phyloP scores from a whole-genome alignment of 2,113 vertebrate genomes.

The Hassar affinis region DNA sequence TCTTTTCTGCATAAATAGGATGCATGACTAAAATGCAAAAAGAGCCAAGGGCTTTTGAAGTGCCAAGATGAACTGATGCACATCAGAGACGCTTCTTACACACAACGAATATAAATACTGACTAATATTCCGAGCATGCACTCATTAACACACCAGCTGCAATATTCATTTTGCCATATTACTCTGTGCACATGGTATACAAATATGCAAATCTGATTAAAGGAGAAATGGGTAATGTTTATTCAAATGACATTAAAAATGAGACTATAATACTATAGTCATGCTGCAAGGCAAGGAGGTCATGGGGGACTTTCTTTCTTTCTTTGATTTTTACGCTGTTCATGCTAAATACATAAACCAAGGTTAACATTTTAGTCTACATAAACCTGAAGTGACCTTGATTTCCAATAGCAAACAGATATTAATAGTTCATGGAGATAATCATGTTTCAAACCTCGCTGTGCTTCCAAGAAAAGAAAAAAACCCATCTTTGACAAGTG shows the following conservation, averaged over 20 bases:
- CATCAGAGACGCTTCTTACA: conserved; percentile 7
- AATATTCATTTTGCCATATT: not conserved
- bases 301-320: not conserved
- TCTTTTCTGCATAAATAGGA: conserved; percentile 43
- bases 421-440: not conserved
- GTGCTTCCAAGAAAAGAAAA: not conserved
- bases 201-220: conserved; percentile 4
- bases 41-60: conserved; percentile 4
- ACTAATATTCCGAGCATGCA: not conserved
- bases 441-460: not conserved
- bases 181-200: not conserved
- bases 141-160: not conserved
- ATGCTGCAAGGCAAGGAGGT: not conserved
- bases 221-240: not conserved
- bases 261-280: not conserved
- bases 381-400: not conserved
- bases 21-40: conserved; percentile 38
- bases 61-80: conserved; percentile 25
- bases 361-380: not conserved
- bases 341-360: not conserved
- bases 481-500: no score
- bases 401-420: not conserved
- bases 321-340: not conserved
- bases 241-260: not conserved
- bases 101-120: not conserved